These are phyloP conservation scores for Cydia splendana DNA, from an alignment of 1,140 invertebrate species.

Conservation along the genomic window DNA sequence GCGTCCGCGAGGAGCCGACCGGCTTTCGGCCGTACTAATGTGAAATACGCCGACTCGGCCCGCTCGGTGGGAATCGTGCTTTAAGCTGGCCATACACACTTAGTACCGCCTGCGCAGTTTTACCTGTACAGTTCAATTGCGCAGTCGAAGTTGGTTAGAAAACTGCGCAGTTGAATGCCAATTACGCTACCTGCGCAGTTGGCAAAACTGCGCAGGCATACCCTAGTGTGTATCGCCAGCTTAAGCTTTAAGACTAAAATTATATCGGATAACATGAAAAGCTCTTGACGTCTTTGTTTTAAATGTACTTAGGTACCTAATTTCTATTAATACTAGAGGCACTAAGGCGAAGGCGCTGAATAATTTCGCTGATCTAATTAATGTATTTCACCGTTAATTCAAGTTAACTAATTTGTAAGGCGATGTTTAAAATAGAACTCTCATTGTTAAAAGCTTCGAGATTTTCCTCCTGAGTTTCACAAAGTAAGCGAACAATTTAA, in stretches of 20 bases:
- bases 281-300: not conserved
- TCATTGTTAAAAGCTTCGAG: slow-evolving; percentile 15
- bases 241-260: not conserved
- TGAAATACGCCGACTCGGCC: too few species aligned
- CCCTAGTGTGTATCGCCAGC: too few species aligned
- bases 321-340: not conserved
- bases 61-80: too few species aligned
- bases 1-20: too few species aligned
- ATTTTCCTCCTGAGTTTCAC: not conserved
- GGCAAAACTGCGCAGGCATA: too few species aligned
- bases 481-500: not conserved
- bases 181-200: too few species aligned
- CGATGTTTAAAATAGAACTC: not conserved
- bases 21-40: too few species aligned
- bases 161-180: too few species aligned
- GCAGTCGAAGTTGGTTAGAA: too few species aligned
- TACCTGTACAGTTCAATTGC: too few species aligned
- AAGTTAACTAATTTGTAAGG: not conserved
- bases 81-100: too few species aligned
- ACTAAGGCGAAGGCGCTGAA: not conserved
- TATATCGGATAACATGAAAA: not conserved
- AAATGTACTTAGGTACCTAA: not conserved
- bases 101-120: too few species aligned
- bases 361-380: not conserved
- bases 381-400: slow-evolving; percentile 17